A percentile compares a stretch with the other conserved stretches of the same genome.
Conservation (phyloP, 2,888 invertebrate genomes). For the Gymnosoma rotundatum region DNA sequence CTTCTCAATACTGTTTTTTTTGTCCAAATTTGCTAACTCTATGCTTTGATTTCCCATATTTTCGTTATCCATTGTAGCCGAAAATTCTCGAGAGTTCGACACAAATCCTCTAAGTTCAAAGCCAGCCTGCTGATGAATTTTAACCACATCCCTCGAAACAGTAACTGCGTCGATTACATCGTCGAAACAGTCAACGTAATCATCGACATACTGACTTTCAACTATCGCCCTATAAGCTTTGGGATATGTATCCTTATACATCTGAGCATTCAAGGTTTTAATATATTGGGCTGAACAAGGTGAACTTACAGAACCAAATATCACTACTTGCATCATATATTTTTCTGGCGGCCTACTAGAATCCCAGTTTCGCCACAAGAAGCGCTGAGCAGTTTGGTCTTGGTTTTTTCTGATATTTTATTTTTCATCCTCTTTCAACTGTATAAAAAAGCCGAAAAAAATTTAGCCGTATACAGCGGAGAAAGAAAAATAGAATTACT, state of each 20-base stretch:
- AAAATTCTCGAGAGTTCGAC: slow-evolving; percentile 4
- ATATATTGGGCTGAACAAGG: too few relatives aligned
- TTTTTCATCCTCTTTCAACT: too few relatives aligned
- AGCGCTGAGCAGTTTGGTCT: slow-evolving; percentile 61
- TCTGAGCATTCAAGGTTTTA: slow-evolving; percentile 27
- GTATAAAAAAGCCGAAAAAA: slow-evolving; percentile 54
- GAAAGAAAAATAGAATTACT: too few relatives aligned
- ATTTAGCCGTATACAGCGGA: slow-evolving; percentile 37
- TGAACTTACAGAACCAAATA: too few relatives aligned
- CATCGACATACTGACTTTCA: too few relatives aligned
- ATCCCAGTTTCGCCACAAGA: slow-evolving; percentile 61
- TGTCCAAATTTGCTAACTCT: too few relatives aligned
- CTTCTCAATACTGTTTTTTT: too few relatives aligned
- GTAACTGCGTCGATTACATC: neutral
- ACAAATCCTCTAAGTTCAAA: slow-evolving; percentile 16
- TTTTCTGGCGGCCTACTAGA: slow-evolving; percentile 38
- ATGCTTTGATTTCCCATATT: neutral
- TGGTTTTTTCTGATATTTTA: slow-evolving; percentile 64
- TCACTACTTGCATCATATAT: slow-evolving; percentile 16
- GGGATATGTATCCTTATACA: slow-evolving; percentile 17
- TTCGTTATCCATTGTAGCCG: neutral
- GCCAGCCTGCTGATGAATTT: neutral
- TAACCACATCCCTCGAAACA: too few relatives aligned
- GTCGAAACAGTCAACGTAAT: neutral
- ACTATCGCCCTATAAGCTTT: slow-evolving; percentile 13